Percentiles rank a stretch among this genome's conserved stretches.
Evolutionary conservation across 2,113 vertebrate species (phyloP).

Genomic region (Speoplatyrhinus poulsoni): DNA sequence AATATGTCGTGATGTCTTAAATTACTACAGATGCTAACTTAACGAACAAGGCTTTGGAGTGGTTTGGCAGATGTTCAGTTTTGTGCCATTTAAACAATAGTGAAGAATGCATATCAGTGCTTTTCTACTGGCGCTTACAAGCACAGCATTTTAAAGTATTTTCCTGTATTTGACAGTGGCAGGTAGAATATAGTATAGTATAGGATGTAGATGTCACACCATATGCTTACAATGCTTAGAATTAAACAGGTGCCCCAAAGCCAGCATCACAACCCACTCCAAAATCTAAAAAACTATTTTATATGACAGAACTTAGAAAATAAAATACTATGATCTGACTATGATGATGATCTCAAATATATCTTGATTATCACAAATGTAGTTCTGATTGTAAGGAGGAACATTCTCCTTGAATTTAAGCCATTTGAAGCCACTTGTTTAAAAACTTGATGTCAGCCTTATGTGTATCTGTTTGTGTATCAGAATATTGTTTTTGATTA

Average conservation of each 20-base stretch:
- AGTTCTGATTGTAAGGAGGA: slow-evolving; percentile 65
- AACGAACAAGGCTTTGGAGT: slow-evolving; percentile 63
- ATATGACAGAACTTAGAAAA: slow-evolving; percentile 49
- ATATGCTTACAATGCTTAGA: slow-evolving; percentile 38
- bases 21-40: slow-evolving; percentile 61
- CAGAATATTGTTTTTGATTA: slow-evolving; percentile 75
- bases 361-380: slow-evolving; percentile 15
- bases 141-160: slow-evolving; percentile 36
- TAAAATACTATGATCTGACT: slow-evolving; percentile 29
- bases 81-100: slow-evolving; percentile 64
- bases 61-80: slow-evolving; percentile 46
- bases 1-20: slow-evolving; percentile 69
- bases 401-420: slow-evolving; percentile 69
- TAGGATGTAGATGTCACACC: slow-evolving; percentile 21
- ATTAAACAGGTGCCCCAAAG: slow-evolving; percentile 43
- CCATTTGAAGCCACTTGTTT: slow-evolving; percentile 74
- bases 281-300: slow-evolving; percentile 30
- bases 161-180: slow-evolving; percentile 36
- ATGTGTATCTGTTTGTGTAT: slow-evolving; percentile 74
- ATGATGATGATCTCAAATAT: slow-evolving; percentile 46
- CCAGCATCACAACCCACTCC: slow-evolving; percentile 54
- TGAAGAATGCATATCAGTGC: slow-evolving; percentile 58
- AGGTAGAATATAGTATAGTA: slow-evolving; percentile 6
- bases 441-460: slow-evolving; percentile 76
- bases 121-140: slow-evolving; percentile 60